Evolutionary conservation across 2,797 vertebrate genomes (phyloP).

Genomic region (Cossypha heuglini): DNA sequence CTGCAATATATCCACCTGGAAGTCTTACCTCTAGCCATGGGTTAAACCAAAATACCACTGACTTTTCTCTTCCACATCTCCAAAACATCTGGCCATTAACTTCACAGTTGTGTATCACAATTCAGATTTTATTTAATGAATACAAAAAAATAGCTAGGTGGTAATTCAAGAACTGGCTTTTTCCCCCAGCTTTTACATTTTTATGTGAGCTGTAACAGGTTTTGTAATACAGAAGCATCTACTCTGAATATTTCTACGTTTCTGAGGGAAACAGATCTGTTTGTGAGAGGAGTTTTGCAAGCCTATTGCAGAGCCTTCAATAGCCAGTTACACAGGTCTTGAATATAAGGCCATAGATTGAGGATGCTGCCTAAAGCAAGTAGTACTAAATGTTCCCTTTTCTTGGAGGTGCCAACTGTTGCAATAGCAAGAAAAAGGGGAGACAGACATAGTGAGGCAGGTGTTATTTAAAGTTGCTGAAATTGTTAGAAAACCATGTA

Average conservation of each 20-base stretch:
- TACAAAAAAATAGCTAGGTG: neutral
- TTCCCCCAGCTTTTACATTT: accelerated
- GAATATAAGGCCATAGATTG: neutral
- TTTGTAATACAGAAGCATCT: neutral
- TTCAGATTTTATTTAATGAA: neutral
- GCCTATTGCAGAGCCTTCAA: neutral
- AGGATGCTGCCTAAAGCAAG: neutral
- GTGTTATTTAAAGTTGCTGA: neutral
- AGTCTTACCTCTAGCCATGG: neutral
- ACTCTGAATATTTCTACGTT: neutral
- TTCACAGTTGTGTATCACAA: neutral
- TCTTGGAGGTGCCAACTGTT: neutral
- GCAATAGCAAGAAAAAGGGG: neutral
- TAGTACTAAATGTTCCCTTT: neutral
- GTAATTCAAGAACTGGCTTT: neutral
- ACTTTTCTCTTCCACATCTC: neutral
- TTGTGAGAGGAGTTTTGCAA: neutral
- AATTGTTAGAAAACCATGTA: neutral
- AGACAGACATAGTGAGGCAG: neutral
- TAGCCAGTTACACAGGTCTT: neutral
- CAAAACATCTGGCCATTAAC: neutral
- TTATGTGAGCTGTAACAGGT: neutral
- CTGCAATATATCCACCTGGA: neutral
- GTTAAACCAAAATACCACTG: neutral
- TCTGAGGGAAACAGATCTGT: neutral